Evolutionary conservation across 2,113 vertebrate species (phyloP), one percentile per base, ranked within the genome.

Genomic region (Holacanthus passer): DNA sequence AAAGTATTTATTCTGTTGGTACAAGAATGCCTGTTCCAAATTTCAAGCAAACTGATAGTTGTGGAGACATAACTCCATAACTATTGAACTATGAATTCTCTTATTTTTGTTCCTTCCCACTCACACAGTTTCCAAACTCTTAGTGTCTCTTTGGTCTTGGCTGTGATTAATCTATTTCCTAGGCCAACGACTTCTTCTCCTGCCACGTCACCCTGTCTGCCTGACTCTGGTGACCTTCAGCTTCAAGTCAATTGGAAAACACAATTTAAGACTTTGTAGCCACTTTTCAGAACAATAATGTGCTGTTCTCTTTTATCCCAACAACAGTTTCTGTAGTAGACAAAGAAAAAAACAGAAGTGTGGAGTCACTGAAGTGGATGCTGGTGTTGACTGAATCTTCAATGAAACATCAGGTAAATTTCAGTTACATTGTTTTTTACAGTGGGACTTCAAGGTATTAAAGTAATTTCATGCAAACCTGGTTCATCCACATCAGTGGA

Each of bases 401-500:
- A 72, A 72, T 0, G 0, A 20, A 55, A n/a, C 24, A 3, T 17
- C n/a, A 27, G 19, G 13, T 72, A 45, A 16, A 79, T 27, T 62
- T 70, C 39, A 78, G 29, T 14, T 68, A 4, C 3, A 67, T 53
- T n/a, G 41, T n/a, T 35, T 14, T 31, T 58, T n/a, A 50, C 29
- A 56, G 29, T n/a, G 14, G 0, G 16, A 60, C 4, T 62, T 37
- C 8, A 16, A 17, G 24, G 13, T 13, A 37, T 43, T 27, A n/a
- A 73, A 77, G 24, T 12, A 24, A 0, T 52, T 67, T 37, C 17
- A 60, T 39, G 13, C 90, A 19, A 71, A 95, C 94, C 94, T 92
- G 90, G 65, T 65, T 92, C 89, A 29, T 95, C 94, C 11, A 92
- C 80, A 32, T 96, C 95, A 2, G 94, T 94, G 52, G 94, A 95